These are phyloP conservation scores for Sanderia malayensis DNA, from an alignment of 30 jellyfish, hydroid and myxozoan species.

Conservation along the genomic window DNA sequence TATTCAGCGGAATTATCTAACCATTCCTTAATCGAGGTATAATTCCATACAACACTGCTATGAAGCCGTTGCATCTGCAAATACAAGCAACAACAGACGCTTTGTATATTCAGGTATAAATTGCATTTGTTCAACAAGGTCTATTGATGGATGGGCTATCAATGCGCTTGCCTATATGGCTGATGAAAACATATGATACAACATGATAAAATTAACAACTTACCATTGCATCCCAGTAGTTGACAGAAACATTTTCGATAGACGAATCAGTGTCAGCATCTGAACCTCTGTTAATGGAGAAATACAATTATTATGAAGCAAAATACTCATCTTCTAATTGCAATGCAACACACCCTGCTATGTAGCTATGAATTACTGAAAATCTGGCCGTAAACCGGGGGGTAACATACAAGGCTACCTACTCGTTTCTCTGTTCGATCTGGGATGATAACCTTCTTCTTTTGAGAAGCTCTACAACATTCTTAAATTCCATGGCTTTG, in stretches of 20 bases:
- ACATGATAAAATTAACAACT: not conserved
- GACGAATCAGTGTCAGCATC: conserved; percentile 59
- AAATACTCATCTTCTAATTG: not conserved
- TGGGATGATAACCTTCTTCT: conserved; percentile 51
- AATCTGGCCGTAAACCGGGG: not conserved
- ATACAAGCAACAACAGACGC: no score
- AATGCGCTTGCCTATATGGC: not conserved
- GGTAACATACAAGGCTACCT: conserved; percentile 1
- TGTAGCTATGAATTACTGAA: not conserved
- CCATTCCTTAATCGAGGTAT: conserved; percentile 38
- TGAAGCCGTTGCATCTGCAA: conserved; percentile 58
- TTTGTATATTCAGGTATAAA: no score
- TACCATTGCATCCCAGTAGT: conserved; percentile 63
- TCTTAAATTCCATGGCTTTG: conserved; percentile 25
- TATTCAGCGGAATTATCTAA: conserved; percentile 22
- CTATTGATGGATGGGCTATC: not conserved
- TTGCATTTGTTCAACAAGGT: no score
- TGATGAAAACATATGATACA: not conserved
- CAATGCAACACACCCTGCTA: not conserved
- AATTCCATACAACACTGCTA: conserved; percentile 66
- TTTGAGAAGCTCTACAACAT: conserved; percentile 41
- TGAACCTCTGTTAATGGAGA: conserved; percentile 20
- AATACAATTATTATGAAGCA: not conserved
- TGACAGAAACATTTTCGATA: conserved; percentile 20
- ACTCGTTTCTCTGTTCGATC: conserved; percentile 56